Evolutionary conservation across 2,797 vertebrate genomes (phyloP).

Genomic region (Gallinago nigripennis): DNA sequence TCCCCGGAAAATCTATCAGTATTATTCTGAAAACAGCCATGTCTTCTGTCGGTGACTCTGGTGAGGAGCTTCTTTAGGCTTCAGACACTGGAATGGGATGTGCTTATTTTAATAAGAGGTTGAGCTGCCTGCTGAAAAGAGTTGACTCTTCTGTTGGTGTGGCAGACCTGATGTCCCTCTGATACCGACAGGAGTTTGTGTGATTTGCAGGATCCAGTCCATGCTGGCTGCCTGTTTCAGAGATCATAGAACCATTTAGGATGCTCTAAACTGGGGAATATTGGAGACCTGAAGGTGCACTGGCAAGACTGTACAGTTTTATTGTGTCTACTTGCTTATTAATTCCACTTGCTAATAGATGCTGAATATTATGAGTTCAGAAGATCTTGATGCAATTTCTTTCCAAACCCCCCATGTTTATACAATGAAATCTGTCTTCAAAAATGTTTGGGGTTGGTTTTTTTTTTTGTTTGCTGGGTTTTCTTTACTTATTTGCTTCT

Average conservation of each 20-base stretch:
- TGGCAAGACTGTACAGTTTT: neutral
- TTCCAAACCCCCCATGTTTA: neutral
- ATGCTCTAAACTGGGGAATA: neutral
- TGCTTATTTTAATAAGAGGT: neutral
- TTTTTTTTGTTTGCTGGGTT: neutral
- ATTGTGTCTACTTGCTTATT: neutral
- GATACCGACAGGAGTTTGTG: fast-evolving
- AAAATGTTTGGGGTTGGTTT: too few species aligned
- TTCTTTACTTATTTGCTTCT: neutral
- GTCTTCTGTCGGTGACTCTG: neutral
- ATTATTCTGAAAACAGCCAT: neutral
- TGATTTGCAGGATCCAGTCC: neutral
- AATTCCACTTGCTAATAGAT: neutral
- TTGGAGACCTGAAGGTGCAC: neutral
- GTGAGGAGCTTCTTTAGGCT: neutral
- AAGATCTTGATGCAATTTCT: neutral
- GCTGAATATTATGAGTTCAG: neutral
- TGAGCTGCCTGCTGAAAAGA: neutral
- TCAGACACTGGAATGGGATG: neutral
- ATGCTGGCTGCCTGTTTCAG: fast-evolving
- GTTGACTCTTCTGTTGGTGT: neutral
- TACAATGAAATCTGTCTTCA: neutral
- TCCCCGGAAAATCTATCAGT: neutral
- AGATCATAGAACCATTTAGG: neutral
- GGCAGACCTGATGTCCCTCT: neutral